Conservation (phyloP, 2,113 vertebrate species). For the Sinocyclocheilus maitianheensis region DNA sequence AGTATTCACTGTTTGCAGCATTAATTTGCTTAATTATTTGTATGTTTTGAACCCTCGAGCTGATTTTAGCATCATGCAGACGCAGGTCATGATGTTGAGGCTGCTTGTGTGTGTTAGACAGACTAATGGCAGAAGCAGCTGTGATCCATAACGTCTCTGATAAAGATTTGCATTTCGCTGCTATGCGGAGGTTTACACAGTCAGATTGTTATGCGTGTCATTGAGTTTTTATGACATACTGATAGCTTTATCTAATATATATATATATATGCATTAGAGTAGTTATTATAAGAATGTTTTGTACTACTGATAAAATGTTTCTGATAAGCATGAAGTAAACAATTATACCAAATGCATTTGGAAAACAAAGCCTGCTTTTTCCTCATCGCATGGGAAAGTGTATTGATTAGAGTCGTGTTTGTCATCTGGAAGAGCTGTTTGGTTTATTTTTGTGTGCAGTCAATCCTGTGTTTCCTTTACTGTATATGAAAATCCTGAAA, state of each 20-base stretch:
- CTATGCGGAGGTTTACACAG: not conserved
- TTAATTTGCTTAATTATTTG: not conserved
- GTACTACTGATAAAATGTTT: not conserved
- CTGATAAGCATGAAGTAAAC: constrained; percentile 1
- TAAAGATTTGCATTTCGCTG: constrained; percentile 10
- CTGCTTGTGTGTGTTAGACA: not conserved
- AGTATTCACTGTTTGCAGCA: not conserved
- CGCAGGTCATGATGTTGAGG: not conserved
- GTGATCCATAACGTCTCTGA: not conserved
- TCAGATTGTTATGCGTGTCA: too few relatives aligned
- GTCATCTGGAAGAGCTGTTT: not conserved
- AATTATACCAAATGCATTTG: not conserved
- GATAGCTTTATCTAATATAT: not conserved
- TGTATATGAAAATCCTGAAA: not conserved
- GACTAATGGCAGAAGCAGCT: not conserved
- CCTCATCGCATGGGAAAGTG: not conserved
- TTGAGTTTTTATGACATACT: too few relatives aligned
- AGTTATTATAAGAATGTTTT: not conserved
- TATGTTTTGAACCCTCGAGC: not conserved
- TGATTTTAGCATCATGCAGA: not conserved
- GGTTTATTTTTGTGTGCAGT: not conserved
- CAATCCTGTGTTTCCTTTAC: not conserved
- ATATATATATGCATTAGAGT: not conserved
- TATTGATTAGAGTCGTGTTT: not conserved
- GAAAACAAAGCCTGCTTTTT: not conserved